A percentile compares a stretch with the other conserved stretches of the same genome.
These are phyloP conservation scores for Drosophila novamexicana DNA, from an alignment of 1,140 invertebrate species.

Conservation along the genomic window DNA sequence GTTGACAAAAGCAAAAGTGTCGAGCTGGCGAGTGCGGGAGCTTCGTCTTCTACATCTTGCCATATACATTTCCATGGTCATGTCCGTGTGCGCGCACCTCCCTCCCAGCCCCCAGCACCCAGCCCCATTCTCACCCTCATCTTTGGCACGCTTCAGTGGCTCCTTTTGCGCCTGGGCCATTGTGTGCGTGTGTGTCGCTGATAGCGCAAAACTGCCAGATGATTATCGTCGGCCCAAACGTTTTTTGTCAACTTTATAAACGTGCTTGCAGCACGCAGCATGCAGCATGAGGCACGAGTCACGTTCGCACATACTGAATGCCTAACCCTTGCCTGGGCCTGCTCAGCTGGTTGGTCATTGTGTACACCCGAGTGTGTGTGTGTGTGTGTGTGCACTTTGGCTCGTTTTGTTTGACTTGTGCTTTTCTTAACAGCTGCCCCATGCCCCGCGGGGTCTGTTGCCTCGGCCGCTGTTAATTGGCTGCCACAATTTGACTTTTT, in stretches of 20 bases:
- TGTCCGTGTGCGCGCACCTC: neutral
- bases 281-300: constrained; percentile 48
- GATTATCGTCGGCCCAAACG: constrained; percentile 69
- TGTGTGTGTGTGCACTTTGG: constrained; percentile 46
- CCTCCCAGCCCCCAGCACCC: neutral
- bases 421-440: constrained; percentile 60
- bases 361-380: neutral
- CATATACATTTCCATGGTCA: constrained; percentile 12
- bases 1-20: constrained; percentile 37
- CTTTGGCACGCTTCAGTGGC: constrained; percentile 45
- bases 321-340: constrained; percentile 37
- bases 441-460: constrained; percentile 13
- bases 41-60: neutral
- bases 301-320: constrained; percentile 45
- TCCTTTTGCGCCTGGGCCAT: constrained; percentile 29
- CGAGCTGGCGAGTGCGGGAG: constrained; percentile 11
- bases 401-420: constrained; percentile 71
- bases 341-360: constrained; percentile 6
- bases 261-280: constrained; percentile 64
- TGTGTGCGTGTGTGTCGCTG: constrained; percentile 64
- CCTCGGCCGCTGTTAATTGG: constrained; percentile 72
- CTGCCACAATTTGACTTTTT: constrained; percentile 83
- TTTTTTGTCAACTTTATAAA: constrained; percentile 83
- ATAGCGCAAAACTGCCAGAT: constrained; percentile 81
- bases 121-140: constrained; percentile 10